Evolutionary conservation across 2,113 vertebrate species (phyloP), one percentile per base, ranked within the genome.

Genomic region (Serilophus lunatus): DNA sequence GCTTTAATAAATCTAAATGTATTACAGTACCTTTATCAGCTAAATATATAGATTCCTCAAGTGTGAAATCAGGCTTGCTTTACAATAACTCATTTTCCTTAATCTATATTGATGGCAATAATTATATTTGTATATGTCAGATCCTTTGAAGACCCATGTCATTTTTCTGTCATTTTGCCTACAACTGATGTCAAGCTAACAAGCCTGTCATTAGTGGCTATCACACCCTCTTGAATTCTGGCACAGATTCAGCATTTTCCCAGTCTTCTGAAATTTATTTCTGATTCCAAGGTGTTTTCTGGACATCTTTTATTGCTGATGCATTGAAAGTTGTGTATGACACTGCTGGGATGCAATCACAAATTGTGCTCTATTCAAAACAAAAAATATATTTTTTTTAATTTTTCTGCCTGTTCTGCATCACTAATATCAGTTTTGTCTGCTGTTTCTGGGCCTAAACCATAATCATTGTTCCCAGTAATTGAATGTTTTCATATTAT

Each of bases 161-260:
- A 36, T 90, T 94, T 74, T 93, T 81, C 76, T 92, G 71, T 63
- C 51, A 2, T 90, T 94, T 86, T 88, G 63, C 26, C 75, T 92
- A 77, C 80, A 93, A 19, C 26, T 69, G 36, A 61, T 74, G 71
- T 86, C 31, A 85, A 59, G 53, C 45, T 82, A 90, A 80, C 50
- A 93, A 93, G 33, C 54, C 76, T 92, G 3, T 90, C 77, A 94
- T 96, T 92, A 93, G 54, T 45, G 75, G 9, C 56, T 80, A 0
- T 88, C 64, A 87, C 82, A 92, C 89, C 71, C 59, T 88, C 76
- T n/a, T 86, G n/a, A 90, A 42, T 93, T 88, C 71, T 88, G 93
- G 71, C 66, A 74, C 2, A 4, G 79, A n/a, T 14, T 82, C 1
- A 0, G 12, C 57, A 50, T 89, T 92, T 80, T 74, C 76, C 45